phyloP scores from a whole-genome alignment of 2,888 invertebrate species.

The Tiliacea aurago region DNA sequence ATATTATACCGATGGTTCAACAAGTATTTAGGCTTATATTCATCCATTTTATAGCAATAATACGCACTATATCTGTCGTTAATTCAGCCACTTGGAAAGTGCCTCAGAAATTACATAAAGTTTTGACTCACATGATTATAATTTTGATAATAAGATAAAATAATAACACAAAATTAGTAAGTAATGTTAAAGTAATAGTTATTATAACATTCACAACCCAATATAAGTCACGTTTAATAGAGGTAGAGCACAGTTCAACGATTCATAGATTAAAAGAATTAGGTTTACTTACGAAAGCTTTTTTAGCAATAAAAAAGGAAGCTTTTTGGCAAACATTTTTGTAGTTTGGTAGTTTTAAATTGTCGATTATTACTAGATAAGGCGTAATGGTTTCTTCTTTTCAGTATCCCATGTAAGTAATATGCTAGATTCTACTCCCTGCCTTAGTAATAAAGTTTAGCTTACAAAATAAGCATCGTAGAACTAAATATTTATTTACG shows the following conservation, averaged over 20 bases:
- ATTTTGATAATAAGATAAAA: constrained; percentile 67
- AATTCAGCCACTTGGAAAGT: constrained; percentile 85
- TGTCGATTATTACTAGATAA: constrained; percentile 80
- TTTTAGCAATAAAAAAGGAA: constrained; percentile 84
- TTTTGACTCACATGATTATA: constrained; percentile 74
- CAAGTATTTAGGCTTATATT: constrained; percentile 82
- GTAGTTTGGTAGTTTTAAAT: constrained; percentile 82
- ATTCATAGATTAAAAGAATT: constrained; percentile 78
- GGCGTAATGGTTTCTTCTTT: constrained; percentile 76
- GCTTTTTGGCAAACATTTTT: constrained; percentile 86
- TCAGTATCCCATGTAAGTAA: constrained; percentile 75
- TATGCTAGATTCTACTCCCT: constrained; percentile 84
- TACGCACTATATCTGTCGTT: constrained; percentile 77
- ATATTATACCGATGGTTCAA: constrained; percentile 82
- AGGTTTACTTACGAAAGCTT: constrained; percentile 82
- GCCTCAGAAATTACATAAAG: constrained; percentile 81
- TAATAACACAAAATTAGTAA: constrained; percentile 69
- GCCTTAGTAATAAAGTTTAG: constrained; percentile 82
- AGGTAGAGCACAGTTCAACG: constrained; percentile 83
- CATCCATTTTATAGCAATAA: constrained; percentile 79
- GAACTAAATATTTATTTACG: constrained; percentile 80
- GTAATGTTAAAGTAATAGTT: constrained; percentile 70
- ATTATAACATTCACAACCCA: constrained; percentile 73
- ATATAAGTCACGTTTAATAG: constrained; percentile 77
- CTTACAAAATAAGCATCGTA: constrained; percentile 79